Percentiles rank a stretch among this genome's conserved stretches.
Evolutionary conservation across 2,888 invertebrate genomes (phyloP).

Genomic region (Oligia strigilis): DNA sequence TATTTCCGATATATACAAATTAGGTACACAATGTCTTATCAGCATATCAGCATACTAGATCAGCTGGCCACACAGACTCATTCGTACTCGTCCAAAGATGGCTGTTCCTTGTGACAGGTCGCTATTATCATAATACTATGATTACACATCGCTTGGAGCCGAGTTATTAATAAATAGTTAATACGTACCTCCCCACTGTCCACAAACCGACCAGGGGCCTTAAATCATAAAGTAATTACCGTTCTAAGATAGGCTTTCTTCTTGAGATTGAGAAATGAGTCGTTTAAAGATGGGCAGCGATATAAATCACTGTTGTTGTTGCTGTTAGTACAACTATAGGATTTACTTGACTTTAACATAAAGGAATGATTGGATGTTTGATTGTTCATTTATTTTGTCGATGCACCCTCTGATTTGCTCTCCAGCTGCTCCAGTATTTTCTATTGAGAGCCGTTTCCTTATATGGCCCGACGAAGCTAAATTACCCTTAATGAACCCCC

Average conservation of each 20-base stretch:
- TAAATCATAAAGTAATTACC: conserved; percentile 87
- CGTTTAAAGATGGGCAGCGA: conserved; percentile 72
- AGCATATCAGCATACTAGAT: conserved; percentile 71
- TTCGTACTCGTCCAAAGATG: conserved; percentile 75
- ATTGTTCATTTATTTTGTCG: conserved; percentile 29
- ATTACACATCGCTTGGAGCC: conserved; percentile 79
- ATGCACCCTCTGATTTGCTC: background rate
- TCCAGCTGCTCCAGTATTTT: too few species aligned
- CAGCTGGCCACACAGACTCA: conserved; percentile 71
- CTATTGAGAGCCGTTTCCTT: background rate
- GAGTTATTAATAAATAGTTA: conserved; percentile 85
- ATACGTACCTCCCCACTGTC: conserved; percentile 76
- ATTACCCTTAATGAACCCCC: background rate
- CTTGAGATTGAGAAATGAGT: conserved; percentile 83
- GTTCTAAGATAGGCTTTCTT: conserved; percentile 81
- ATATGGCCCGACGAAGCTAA: background rate
- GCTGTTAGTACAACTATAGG: conserved; percentile 44
- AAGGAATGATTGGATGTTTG: conserved; percentile 32
- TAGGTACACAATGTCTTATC: conserved; percentile 65
- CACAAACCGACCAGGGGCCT: conserved; percentile 76
- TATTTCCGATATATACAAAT: conserved; percentile 58
- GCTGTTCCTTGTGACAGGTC: conserved; percentile 76
- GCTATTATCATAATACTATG: conserved; percentile 85
- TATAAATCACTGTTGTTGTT: conserved; percentile 70
- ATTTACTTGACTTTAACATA: conserved; percentile 40